phyloP scores from a whole-genome alignment of 2,888 invertebrate genomes.

The Pegoplata infirma region DNA sequence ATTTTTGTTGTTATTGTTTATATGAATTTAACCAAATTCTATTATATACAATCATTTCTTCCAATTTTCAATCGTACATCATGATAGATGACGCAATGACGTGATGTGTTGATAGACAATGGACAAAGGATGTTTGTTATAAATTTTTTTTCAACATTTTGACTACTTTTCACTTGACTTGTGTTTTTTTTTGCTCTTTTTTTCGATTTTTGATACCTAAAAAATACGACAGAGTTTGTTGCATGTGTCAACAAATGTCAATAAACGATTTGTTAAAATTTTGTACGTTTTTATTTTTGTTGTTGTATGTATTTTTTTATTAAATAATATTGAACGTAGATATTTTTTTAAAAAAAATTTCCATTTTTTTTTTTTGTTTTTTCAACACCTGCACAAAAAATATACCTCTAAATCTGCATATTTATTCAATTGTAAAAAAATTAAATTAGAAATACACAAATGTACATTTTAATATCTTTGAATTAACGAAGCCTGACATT shows the following conservation, averaged over 20 bases:
- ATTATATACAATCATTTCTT: conserved; percentile 15
- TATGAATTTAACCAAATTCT: conserved; percentile 15
- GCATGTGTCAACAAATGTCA: conserved; percentile 64
- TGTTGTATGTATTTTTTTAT: too few species aligned
- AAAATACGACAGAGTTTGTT: conserved; percentile 40
- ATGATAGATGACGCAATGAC: conserved; percentile 49
- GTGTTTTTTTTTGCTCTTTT: conserved; percentile 1
- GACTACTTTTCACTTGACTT: conserved; percentile 24
- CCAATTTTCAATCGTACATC: neutral
- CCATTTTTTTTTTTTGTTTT: too few species aligned
- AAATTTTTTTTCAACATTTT: neutral
- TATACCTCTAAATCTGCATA: conserved; percentile 19
- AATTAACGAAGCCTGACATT: too few species aligned
- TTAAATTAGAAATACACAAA: neutral
- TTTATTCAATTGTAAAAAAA: conserved; percentile 28
- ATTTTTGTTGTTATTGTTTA: conserved; percentile 29
- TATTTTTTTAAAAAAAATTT: too few species aligned
- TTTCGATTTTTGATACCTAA: neutral
- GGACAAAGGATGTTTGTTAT: conserved; percentile 25
- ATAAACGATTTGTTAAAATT: conserved; percentile 64
- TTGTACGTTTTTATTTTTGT: conserved; percentile 42
- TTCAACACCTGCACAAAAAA: conserved; percentile 39
- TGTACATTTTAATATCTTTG: too few species aligned
- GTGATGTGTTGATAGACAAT: conserved; percentile 56
- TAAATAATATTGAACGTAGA: too few species aligned